Conservation (phyloP, 2,113 vertebrate genomes). For the Labeo rohita region DNA sequence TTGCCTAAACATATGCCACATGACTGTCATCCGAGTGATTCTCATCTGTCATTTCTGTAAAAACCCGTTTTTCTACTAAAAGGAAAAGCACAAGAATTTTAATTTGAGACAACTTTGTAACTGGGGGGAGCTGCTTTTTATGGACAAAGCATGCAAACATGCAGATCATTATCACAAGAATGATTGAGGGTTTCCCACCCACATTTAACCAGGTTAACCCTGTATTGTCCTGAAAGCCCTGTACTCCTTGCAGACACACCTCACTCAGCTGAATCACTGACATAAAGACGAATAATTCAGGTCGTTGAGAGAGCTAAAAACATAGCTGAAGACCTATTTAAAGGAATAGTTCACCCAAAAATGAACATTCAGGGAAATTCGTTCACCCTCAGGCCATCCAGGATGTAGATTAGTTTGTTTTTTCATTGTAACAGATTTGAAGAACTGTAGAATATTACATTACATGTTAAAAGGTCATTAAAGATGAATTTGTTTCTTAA, state of each 20-base stretch:
- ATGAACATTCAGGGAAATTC: background rate
- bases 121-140: constrained; percentile 27
- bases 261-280: background rate
- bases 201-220: constrained; percentile 48
- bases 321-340: background rate
- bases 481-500: background rate
- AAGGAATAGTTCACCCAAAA: too few relatives aligned
- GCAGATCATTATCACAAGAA: constrained; percentile 38
- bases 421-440: too few relatives aligned
- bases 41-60: background rate
- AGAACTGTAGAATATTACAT: too few relatives aligned
- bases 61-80: background rate
- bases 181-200: constrained; percentile 51
- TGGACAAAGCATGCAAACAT: constrained; percentile 41
- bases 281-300: background rate
- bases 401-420: too few relatives aligned
- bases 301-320: background rate
- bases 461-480: background rate
- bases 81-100: constrained; percentile 15
- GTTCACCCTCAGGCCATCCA: too few relatives aligned
- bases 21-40: background rate
- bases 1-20: background rate
- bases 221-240: constrained; percentile 6
- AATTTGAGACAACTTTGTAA: constrained; percentile 23
- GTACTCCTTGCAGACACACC: background rate